Percentiles rank a stretch among this genome's conserved stretches.
These are phyloP conservation scores for Epirrhoe alternata DNA, from an alignment of 2,888 invertebrate genomes.

Conservation along the genomic window DNA sequence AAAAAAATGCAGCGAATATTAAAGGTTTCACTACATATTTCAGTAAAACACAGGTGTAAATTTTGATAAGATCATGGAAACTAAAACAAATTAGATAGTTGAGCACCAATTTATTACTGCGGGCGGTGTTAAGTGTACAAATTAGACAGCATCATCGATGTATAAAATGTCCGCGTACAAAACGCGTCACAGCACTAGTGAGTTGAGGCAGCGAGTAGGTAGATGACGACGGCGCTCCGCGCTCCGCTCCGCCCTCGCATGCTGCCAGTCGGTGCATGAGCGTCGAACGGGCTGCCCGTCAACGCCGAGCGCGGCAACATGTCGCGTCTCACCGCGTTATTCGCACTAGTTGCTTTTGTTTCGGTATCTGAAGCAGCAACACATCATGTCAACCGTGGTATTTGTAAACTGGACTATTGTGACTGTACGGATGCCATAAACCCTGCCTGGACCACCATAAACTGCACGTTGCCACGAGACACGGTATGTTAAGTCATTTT, in stretches of 20 bases:
- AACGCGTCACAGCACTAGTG: slow-evolving; percentile 61
- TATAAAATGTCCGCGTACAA: slow-evolving; percentile 60
- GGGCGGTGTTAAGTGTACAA: slow-evolving; percentile 51
- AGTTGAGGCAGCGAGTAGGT: slow-evolving; percentile 14
- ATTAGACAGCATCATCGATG: slow-evolving; percentile 68
- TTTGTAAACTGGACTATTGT: slow-evolving; percentile 85
- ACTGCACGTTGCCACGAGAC: slow-evolving; percentile 86
- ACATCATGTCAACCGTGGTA: slow-evolving; percentile 50
- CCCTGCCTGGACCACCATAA: slow-evolving; percentile 86
- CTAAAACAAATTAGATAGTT: slow-evolving; percentile 37
- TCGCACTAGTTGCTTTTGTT: slow-evolving; percentile 82
- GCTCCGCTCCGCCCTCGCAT: slow-evolving; percentile 22
- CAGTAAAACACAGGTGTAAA: slow-evolving; percentile 39
- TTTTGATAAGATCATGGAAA: slow-evolving; percentile 30
- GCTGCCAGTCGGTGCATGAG: slow-evolving; percentile 67
- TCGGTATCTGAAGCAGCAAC: slow-evolving; percentile 54
- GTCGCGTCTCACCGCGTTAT: slow-evolving; percentile 70
- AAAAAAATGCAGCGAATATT: too few species aligned
- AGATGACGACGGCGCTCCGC: slow-evolving; percentile 19
- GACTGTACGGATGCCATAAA: slow-evolving; percentile 84
- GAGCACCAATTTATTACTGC: slow-evolving; percentile 3
- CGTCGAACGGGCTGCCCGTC: slow-evolving; percentile 53
- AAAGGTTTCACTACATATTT: too few species aligned
- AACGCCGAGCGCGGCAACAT: slow-evolving; percentile 73
- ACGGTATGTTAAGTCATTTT: slow-evolving; percentile 75